Evolutionary conservation across 2,888 invertebrate species (phyloP).

Genomic region (Eupithecia centaureata): DNA sequence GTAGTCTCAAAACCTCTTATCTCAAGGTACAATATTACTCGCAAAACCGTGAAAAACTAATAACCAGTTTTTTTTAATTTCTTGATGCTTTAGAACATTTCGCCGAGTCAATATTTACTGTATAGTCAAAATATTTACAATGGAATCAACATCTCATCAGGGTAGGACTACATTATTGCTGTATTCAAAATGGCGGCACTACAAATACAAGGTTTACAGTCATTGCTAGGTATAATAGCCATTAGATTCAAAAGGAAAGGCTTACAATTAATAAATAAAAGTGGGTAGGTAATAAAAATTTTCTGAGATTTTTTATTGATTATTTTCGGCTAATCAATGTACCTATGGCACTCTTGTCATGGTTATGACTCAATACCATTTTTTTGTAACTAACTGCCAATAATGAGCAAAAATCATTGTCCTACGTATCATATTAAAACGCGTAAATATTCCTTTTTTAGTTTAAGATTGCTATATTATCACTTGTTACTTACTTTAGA

Average conservation of each 20-base stretch:
- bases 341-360: slow-evolving; percentile 28
- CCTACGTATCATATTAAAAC: slow-evolving; percentile 12
- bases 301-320: slow-evolving; percentile 33
- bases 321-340: slow-evolving; percentile 18
- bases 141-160: slow-evolving; percentile 33
- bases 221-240: neutral
- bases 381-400: slow-evolving; percentile 11
- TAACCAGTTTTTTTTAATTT: no score
- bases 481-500: slow-evolving; percentile 24
- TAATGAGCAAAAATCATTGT: slow-evolving; percentile 21
- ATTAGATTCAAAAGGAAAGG: neutral
- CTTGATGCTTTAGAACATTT: slow-evolving; percentile 48
- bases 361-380: slow-evolving; percentile 10
- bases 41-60: no score
- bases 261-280: neutral
- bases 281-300: slow-evolving; percentile 20
- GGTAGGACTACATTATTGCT: neutral
- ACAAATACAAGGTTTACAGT: neutral
- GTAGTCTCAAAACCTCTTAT: no score
- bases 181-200: neutral
- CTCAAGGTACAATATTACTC: no score
- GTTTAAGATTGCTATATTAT: slow-evolving; percentile 18
- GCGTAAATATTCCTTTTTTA: slow-evolving; percentile 12
- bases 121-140: no score
- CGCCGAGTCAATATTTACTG: no score